Base-by-base conservation (phyloP, 2,797 vertebrate genomes). In the Cyclopterus lumpus region DNA sequence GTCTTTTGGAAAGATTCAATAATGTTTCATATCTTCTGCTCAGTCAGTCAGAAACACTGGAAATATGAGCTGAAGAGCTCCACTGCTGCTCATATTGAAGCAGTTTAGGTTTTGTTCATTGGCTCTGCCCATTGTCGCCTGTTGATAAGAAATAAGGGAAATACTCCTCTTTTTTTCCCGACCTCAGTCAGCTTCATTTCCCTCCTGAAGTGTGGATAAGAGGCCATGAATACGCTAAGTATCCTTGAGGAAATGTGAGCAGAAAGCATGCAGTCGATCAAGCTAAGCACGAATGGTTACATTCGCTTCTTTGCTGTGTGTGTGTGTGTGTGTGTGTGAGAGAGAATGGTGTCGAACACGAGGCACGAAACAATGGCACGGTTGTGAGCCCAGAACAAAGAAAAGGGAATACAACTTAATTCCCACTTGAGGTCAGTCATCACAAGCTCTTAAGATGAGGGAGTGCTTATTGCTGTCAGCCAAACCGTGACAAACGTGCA, bases 1-100 rank as follows among this genome's bases (percentile, higher is more conserved):
- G 86, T 84, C 84, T 81, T n/a, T 81, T 75, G 86, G 82, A 83
- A 78, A 75, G 76, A 91, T 92, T 89, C 84, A 89, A 84, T 89
- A 80, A 82, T 83, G 84, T 91, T 89, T 86, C 72, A 89, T 92
- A 89, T 87, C 79, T 68, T 78, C 66, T 74, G 88, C 85, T 84
- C 82, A 81, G 82, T 89, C 87, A 75, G 73, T 84, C 86, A 84
- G 81, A 75, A 79, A 67, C 54, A 30, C 72, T 53, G 49, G 67
- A 73, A 73, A 77, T 81, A 69, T 44, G 86, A 73, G 62, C 80
- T 49, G 78, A 66, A 71, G 67, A 77, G 86, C 77, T 79, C 22
- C 63, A 36, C 65, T 24, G 69, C 78, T 10, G 51, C 80, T 87
- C 57, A 58, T 54, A 81, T 60, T 67, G 61, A 82, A 85, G 80